Base-by-base conservation (phyloP, 2,797 vertebrate genomes). In the Margarornis squamiger region DNA sequence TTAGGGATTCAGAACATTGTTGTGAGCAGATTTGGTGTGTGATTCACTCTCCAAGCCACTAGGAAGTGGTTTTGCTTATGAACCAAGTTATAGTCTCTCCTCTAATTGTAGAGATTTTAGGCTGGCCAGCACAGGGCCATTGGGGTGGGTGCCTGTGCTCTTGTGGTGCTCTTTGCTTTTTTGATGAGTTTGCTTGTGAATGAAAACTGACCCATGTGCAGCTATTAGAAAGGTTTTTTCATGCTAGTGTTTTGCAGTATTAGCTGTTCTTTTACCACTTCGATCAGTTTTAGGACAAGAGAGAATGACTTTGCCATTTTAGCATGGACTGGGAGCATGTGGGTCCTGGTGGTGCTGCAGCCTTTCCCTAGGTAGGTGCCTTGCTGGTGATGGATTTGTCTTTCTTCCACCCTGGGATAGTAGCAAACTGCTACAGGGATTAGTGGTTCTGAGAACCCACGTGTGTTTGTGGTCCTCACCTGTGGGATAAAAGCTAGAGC, bases 311-410 rank as follows among this genome's bases (percentile, higher is more conserved):
- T 84, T 58, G 45, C 17, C 6, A 0, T 66, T 78, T 45, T 12
- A 24, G 15, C 0, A 0, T 20, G 13, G 26, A 17, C 13, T 14
- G 32, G 26, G 15, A 83, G 23, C 46, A 23, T 0, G 0, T 14
- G 76, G 10, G 30, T 70, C n/a, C 59, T 39, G 49, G 29, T 4
- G 29, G 36, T 68, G 57, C 38, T 3, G 2, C 75, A 49, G 55
- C 29, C 54, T 75, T 21, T 36, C 58, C 38, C 32, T 18, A 34
- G 43, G 34, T 62, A 49, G 34, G 8, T 48, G 32, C 48, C 51
- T 71, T 0, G 0, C 52, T 77, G 39, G 36, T 19, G 80, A 36
- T 23, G 4, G 3, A 0, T 51, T 77, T 81, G 15, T 34, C n/a
- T 24, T 81, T 75, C 22, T 32, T 34, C 17, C 1, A 1, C 5